Conservation (phyloP, 2,888 invertebrate genomes). For the Gymnosoma rotundatum region DNA sequence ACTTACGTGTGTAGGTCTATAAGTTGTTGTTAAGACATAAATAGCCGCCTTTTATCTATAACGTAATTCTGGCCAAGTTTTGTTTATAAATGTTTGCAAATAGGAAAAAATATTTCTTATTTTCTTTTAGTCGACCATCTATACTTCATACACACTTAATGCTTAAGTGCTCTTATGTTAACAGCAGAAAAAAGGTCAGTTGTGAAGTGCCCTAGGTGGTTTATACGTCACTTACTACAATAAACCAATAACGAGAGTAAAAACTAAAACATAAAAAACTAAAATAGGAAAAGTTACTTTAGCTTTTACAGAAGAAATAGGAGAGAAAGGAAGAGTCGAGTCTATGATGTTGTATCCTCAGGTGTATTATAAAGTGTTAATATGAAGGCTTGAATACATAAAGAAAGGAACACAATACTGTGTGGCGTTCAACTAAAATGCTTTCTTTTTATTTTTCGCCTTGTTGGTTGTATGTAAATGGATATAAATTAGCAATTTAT, state of each 20-base stretch:
- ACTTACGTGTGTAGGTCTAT: neutral
- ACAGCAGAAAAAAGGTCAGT: slow-evolving; percentile 62
- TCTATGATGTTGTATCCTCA: slow-evolving; percentile 42
- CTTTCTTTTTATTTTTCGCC: neutral
- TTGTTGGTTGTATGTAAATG: slow-evolving; percentile 14
- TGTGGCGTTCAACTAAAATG: neutral
- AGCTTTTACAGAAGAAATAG: slow-evolving; percentile 4
- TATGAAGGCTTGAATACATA: slow-evolving; percentile 50
- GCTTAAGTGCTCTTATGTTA: slow-evolving; percentile 59
- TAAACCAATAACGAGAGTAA: slow-evolving; percentile 20
- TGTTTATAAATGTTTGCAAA: neutral
- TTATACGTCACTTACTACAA: slow-evolving; percentile 56
- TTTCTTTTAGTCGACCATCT: neutral
- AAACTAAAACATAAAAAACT: neutral
- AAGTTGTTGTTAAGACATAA: neutral
- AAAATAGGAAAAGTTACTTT: slow-evolving; percentile 13
- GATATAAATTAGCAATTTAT: neutral
- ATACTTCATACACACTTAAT: slow-evolving; percentile 47
- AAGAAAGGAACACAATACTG: slow-evolving; percentile 30
- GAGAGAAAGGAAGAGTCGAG: neutral
- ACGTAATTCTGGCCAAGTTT: neutral
- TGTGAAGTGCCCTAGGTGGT: slow-evolving; percentile 51
- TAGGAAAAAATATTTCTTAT: neutral
- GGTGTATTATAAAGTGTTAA: slow-evolving; percentile 64
- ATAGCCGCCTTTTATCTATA: too few species aligned